Evolutionary conservation across 2,113 vertebrate species (phyloP).

Genomic region (Plecotus auritus): DNA sequence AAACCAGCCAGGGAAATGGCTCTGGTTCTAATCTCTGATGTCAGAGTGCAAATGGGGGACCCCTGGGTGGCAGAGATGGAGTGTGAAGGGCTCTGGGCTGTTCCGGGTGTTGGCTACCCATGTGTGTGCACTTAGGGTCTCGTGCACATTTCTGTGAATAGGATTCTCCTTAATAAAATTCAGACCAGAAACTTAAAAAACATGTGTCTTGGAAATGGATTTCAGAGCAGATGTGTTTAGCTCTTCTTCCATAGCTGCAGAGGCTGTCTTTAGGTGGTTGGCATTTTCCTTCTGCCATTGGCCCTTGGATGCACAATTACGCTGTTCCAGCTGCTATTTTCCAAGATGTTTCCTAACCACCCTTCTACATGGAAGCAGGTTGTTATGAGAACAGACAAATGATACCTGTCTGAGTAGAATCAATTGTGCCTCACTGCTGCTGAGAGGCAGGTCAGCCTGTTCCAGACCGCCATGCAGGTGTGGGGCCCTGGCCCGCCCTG

Average conservation of each 20-base stretch:
- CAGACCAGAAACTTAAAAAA: background rate
- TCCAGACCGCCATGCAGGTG: background rate
- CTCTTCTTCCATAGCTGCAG: background rate
- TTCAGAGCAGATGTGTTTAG: background rate
- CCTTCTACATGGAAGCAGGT: background rate
- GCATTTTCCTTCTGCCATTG: rapidly evolving
- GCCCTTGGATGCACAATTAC: background rate
- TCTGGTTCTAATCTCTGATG: background rate
- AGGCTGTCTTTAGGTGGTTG: rapidly evolving
- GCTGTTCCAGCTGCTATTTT: background rate
- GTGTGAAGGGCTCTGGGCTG: background rate
- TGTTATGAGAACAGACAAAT: background rate
- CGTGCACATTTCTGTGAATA: background rate
- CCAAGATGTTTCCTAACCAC: background rate
- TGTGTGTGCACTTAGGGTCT: rapidly evolving
- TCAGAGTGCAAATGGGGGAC: background rate
- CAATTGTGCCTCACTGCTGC: background rate
- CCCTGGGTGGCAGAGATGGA: background rate
- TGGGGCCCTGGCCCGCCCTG: background rate
- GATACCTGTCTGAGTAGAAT: background rate
- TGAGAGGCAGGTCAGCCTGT: background rate
- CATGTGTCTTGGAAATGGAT: background rate
- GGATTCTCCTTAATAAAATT: background rate
- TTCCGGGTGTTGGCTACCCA: background rate
- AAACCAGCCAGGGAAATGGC: background rate